Evolutionary conservation across 2,888 invertebrate species (phyloP).

Genomic region (Isotomurus palustris): DNA sequence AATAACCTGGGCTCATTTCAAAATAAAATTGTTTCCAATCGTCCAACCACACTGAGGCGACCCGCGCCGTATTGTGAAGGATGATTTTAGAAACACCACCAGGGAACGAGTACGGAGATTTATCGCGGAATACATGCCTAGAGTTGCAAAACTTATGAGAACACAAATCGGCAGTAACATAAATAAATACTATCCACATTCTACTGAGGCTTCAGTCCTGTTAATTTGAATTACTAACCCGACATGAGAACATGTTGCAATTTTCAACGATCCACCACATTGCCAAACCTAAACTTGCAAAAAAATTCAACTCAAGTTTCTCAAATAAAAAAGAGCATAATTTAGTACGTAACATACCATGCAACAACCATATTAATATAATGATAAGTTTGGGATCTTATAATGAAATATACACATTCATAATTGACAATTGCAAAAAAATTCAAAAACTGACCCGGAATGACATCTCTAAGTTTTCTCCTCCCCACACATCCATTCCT

Average conservation of each 20-base stretch:
- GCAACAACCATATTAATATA: no score
- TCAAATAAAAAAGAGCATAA: not conserved
- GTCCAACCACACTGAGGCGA: conserved; percentile 99
- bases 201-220: not conserved
- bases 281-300: conserved; percentile 52
- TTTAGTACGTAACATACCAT: not conserved
- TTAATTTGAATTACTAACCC: conserved; percentile 6
- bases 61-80: conserved; percentile 95
- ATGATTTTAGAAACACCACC: conserved; percentile 96
- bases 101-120: conserved; percentile 98
- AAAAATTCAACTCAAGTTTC: conserved; percentile 8
- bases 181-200: not conserved
- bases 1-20: conserved; percentile 92
- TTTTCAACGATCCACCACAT: conserved; percentile 54
- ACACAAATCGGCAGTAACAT: no score
- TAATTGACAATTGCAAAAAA: no score
- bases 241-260: conserved; percentile 53
- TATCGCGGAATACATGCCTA: conserved; percentile 96
- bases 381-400: no score
- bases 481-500: conserved; percentile 99
- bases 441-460: conserved; percentile 59
- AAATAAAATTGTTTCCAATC: conserved; percentile 99
- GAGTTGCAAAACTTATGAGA: conserved; percentile 61
- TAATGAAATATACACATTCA: no score
- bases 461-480: conserved; percentile 56